Percentiles rank a stretch among this genome's conserved stretches.
These are phyloP conservation scores for Amazona vittata DNA, from an alignment of 2,113 vertebrate species.

Conservation along the genomic window DNA sequence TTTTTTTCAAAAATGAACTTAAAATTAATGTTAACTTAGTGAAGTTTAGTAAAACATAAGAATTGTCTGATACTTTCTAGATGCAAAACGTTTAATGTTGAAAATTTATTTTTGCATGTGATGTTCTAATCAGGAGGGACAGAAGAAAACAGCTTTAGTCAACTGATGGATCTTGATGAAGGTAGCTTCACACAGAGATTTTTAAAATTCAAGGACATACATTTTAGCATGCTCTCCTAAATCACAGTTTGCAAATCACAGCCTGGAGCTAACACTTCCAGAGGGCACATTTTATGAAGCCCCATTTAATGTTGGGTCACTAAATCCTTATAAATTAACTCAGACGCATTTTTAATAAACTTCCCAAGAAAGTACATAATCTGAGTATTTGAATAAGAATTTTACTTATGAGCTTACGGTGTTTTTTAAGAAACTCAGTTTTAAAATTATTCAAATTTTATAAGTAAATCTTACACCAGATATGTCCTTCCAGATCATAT, in stretches of 20 bases:
- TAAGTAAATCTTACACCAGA: constrained; percentile 39
- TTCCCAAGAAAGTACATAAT: constrained; percentile 7
- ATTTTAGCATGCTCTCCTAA: neutral
- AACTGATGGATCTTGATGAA: neutral
- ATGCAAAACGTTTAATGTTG: neutral
- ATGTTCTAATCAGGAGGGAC: neutral
- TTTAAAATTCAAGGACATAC: constrained; percentile 25
- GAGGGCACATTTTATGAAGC: neutral
- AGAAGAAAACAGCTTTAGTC: neutral
- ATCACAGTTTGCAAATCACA: constrained; percentile 25
- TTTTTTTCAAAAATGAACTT: neutral
- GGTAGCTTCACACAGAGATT: neutral
- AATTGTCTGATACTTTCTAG: neutral
- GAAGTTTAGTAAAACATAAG: neutral
- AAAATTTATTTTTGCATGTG: neutral
- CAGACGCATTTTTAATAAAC: neutral
- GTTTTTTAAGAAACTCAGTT: constrained; percentile 35
- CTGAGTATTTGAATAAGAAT: neutral
- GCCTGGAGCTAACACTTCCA: neutral
- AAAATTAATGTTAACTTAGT: neutral
- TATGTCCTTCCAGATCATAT: constrained; percentile 54
- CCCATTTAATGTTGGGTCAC: neutral
- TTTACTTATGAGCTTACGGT: constrained; percentile 14
- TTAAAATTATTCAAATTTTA: constrained; percentile 49
- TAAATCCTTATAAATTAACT: constrained; percentile 6